Percentiles rank a stretch among this genome's conserved stretches.
phyloP scores from a whole-genome alignment of 1,140 invertebrate species.

The Pinna nobilis region DNA sequence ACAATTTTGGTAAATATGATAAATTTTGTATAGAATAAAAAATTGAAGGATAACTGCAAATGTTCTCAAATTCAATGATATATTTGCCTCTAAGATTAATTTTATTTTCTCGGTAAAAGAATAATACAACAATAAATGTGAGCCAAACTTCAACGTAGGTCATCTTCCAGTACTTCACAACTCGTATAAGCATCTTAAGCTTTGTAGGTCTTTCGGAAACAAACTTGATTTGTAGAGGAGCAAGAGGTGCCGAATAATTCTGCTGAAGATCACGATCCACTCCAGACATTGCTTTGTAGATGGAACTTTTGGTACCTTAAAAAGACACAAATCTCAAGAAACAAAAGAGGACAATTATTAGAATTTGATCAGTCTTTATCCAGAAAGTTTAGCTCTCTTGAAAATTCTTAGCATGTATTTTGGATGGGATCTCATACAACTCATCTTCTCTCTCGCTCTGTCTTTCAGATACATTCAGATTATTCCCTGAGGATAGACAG shows the following conservation, averaged over 20 bases:
- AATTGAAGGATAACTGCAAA: not conserved
- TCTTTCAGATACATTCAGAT: too few species aligned
- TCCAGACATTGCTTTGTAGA: too few species aligned
- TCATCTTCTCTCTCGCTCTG: too few species aligned
- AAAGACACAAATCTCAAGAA: too few species aligned
- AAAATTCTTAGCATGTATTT: too few species aligned
- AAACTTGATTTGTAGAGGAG: slow-evolving; percentile 11
- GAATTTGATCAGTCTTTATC: too few species aligned
- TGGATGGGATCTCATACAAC: too few species aligned
- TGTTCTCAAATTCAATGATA: not conserved
- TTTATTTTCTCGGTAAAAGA: not conserved
- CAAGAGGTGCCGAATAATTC: slow-evolving; percentile 8
- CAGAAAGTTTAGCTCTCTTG: too few species aligned
- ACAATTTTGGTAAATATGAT: not conserved
- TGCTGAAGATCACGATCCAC: too few species aligned
- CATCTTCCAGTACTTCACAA: slow-evolving; percentile 27
- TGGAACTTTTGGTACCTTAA: too few species aligned
- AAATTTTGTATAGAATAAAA: not conserved
- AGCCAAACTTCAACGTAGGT: not conserved
- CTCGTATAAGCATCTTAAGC: slow-evolving; percentile 16
- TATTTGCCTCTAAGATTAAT: not conserved
- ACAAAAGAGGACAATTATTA: too few species aligned
- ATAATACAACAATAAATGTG: not conserved
- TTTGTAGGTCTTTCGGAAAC: slow-evolving; percentile 4
- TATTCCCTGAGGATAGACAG: too few species aligned